Evolutionary conservation across 2,888 invertebrate genomes (phyloP).

Genomic region (Reticulitermes lucifugus): DNA sequence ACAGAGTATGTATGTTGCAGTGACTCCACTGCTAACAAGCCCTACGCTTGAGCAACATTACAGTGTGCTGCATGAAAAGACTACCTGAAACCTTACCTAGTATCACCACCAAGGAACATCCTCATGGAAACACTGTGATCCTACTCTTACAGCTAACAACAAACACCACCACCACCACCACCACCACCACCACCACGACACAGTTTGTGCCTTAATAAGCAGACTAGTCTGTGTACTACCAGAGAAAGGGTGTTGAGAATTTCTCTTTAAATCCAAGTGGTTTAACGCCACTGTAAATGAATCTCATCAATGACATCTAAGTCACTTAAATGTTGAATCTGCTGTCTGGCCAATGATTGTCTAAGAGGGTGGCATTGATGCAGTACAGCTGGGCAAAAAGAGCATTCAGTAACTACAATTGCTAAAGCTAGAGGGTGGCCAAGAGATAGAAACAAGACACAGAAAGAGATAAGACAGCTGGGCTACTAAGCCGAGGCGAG

Average conservation of each 20-base stretch:
- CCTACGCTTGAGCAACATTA: constrained; percentile 46
- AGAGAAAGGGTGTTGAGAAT: constrained; percentile 7
- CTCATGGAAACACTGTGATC: background rate
- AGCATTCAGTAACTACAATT: constrained; percentile 51
- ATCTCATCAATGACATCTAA: too few relatives aligned
- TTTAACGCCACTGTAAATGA: too few relatives aligned
- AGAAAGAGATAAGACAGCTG: constrained; percentile 63
- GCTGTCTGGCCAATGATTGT: constrained; percentile 49
- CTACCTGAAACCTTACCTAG: constrained; percentile 30
- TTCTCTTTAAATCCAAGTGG: background rate
- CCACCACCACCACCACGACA: background rate
- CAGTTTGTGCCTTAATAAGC: background rate
- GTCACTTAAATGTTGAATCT: background rate
- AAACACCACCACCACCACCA: background rate
- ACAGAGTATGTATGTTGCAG: constrained; percentile 38
- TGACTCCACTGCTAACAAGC: constrained; percentile 53
- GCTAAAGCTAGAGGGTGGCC: constrained; percentile 47
- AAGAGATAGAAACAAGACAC: constrained; percentile 67
- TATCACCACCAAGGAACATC: background rate
- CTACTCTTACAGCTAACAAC: background rate
- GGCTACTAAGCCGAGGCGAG: constrained; percentile 49
- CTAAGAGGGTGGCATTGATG: constrained; percentile 53
- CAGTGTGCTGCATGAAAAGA: background rate
- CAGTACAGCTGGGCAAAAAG: constrained; percentile 48
- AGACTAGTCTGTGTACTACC: background rate